Evolutionary conservation across 2,113 vertebrate species (phyloP), one percentile per base, ranked within the genome.

Genomic region (Acanthochromis polyacanthus): DNA sequence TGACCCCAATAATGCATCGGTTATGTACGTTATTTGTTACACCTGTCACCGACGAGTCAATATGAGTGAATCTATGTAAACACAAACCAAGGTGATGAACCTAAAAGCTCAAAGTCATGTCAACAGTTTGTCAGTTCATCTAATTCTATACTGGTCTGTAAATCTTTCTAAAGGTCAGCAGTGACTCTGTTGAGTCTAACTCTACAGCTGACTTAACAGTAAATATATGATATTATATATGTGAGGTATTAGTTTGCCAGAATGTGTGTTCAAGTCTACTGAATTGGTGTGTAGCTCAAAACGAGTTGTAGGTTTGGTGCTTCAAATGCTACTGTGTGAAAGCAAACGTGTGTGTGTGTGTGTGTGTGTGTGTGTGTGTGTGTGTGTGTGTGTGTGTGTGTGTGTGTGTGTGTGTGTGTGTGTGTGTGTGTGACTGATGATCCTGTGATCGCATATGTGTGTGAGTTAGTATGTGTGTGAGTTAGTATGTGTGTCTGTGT

Each of bases 401-500:
- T 17, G 30, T 10, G 10, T 10, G 8, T 46, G 6, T 5, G 45
- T 46, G 28, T 32, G 76, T 66, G 56, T 62, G 53, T 74, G 58
- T 69, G 74, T 58, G 30, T 32, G 48, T 20, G 25, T 45, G 48
- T 50, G 72, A 50, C 28, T 76, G 28, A 14, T 25, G 25, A 23
- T 28, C 12, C 17, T 22, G 45, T 14, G 23, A 64, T 28, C 52
- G 45, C 22, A 50, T 50, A 23, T 45, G 40, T n/a, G n/a, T n/a
- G n/a, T n/a, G n/a, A n/a, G n/a, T n/a, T n/a, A n/a, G 67, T 30
- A n/a, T 59, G 32, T 51, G 68, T 80, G 45, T 7, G 10, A 12
- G 5, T 46, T 10, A 4, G 46, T 51, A 30, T 32, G 76, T 66
- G 56, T 62, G 53, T 74, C 58, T 69, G 74, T 58, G 48, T 78